Evolutionary conservation across 2,888 invertebrate genomes (phyloP).

Genomic region (Ephialtes manifestator): DNA sequence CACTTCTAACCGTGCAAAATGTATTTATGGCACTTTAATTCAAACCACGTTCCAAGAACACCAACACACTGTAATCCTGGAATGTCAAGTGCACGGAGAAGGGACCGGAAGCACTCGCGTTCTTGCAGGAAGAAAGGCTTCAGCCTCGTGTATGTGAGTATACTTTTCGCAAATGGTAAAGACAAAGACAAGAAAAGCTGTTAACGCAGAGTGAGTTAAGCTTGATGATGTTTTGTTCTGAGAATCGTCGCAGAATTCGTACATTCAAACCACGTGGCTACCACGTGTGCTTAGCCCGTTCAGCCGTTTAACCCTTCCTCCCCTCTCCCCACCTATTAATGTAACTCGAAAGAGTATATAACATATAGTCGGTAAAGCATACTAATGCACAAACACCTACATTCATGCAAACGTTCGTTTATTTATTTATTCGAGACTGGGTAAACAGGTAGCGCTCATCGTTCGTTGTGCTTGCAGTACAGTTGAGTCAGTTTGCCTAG

Average conservation of each 20-base stretch:
- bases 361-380: slow-evolving; percentile 4
- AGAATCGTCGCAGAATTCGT: slow-evolving; percentile 30
- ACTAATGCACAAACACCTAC: slow-evolving; percentile 19
- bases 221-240: slow-evolving; percentile 61
- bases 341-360: slow-evolving; percentile 43
- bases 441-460: slow-evolving; percentile 64
- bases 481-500: slow-evolving; percentile 26
- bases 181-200: slow-evolving; percentile 28
- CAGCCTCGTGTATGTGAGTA: slow-evolving; percentile 31
- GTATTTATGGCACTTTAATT: slow-evolving; percentile 65
- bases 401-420: slow-evolving; percentile 55
- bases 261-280: slow-evolving; percentile 47
- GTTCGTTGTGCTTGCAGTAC: slow-evolving; percentile 38
- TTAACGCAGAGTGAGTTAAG: slow-evolving; percentile 21
- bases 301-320: slow-evolving; percentile 27
- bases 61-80: not conserved
- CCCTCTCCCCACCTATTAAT: not conserved
- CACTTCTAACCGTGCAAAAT: slow-evolving; percentile 62
- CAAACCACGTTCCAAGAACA: not conserved
- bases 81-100: slow-evolving; percentile 23
- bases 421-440: slow-evolving; percentile 65
- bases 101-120: slow-evolving; percentile 59
- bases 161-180: slow-evolving; percentile 29
- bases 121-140: slow-evolving; percentile 43
- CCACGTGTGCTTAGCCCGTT: slow-evolving; percentile 56